Evolutionary conservation across 2,888 invertebrate species (phyloP), one percentile per base, ranked within the genome.

Genomic region (Boloria selene): DNA sequence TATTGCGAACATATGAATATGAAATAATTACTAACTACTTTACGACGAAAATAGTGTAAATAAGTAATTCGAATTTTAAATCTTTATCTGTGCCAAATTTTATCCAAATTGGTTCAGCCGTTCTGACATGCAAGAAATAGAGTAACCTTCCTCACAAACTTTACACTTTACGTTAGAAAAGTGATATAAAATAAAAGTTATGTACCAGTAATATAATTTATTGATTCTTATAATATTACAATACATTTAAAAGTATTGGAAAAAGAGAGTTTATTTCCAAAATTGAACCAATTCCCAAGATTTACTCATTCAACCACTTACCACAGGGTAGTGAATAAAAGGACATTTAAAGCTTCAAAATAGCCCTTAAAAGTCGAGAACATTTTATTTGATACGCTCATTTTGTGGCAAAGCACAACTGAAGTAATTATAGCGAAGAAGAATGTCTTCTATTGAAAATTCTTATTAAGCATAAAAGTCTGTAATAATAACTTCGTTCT

Each of bases 271-370:
- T 42, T 53, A 60, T 49, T 69, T 74, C 74, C 7, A 79, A 2
- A 69, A 76, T 80, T 85, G 71, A 22, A 77, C 86, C 84, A 80
- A 13, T 69, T 73, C 18, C 69, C 61, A 76, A 75, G 75, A 85
- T 86, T 84, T 83, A 86, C 81, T 87, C 87, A 89, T 89, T 90
- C 86, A 86, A 82, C 83, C 88, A 84, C 86, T 87, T 84, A 83
- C 81, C 79, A 80, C 81, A 85, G 86, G 84, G 81, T 83, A 86
- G 80, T 84, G 86, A 89, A 87, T 88, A 82, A 87, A 88, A 87
- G 83, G 84, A 86, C 85, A 83, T 83, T 86, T 81, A 75, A 80
- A 83, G 82, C 79, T 78, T 78, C 80, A 75, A 83, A 88, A 86
- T 86, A 80, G 84, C 81, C 81, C 79, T 84, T 77, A 83, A 82